These are phyloP conservation scores for Diorhabda sublineata DNA, from an alignment of 1,140 invertebrate species.

Conservation along the genomic window DNA sequence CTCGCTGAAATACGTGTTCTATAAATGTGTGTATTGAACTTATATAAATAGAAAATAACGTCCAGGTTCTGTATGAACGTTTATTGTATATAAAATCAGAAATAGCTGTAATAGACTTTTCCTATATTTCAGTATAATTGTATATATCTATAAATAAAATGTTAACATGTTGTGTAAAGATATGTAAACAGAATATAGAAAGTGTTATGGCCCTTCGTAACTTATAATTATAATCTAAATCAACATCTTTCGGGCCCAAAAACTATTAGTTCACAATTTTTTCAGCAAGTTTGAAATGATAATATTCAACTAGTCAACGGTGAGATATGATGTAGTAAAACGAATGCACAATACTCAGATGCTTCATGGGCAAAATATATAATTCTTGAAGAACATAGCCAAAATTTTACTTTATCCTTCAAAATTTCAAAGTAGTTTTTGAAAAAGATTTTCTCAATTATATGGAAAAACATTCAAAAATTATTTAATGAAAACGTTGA, in stretches of 20 bases:
- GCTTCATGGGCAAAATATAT: constrained; percentile 4
- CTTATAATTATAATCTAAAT: constrained; percentile 21
- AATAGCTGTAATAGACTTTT: not conserved
- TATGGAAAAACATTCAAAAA: too few species aligned
- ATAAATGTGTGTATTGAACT: too few species aligned
- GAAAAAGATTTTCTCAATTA: too few species aligned
- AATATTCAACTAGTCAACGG: not conserved
- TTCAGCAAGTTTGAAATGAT: not conserved
- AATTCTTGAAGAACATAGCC: constrained; percentile 13
- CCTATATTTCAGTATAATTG: constrained; percentile 20
- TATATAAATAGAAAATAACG: too few species aligned
- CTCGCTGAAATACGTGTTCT: too few species aligned
- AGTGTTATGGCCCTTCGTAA: constrained; percentile 23
- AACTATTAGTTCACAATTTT: constrained; percentile 14
- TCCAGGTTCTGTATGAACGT: too few species aligned
- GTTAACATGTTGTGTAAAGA: constrained; percentile 38
- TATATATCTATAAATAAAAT: constrained; percentile 37
- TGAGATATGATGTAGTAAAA: not conserved
- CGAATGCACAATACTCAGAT: not conserved
- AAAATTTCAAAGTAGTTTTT: too few species aligned
- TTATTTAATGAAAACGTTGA: too few species aligned
- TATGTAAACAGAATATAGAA: constrained; percentile 30
- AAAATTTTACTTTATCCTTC: too few species aligned
- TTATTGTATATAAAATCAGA: not conserved
- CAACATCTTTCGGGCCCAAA: constrained; percentile 18